Conservation (phyloP, 2,113 vertebrate species). For the human region GRCh38 chr17:67116001-67116500, state of each 20-base stretch:
- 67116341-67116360: not conserved
- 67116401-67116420: not conserved
- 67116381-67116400: not conserved
- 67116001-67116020: not conserved
- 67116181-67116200: not conserved
- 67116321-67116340: not conserved
- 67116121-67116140: not conserved
- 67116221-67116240: not conserved
- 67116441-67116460: slow-evolving; percentile 26
- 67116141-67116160: not conserved
- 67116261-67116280: not conserved
- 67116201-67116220: not conserved
- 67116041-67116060: not conserved
- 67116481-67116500: not conserved
- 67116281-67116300: slow-evolving; percentile 12
- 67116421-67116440: slow-evolving; percentile 13
- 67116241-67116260: not conserved
- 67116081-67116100: not conserved
- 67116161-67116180: not conserved
- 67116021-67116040: not conserved
- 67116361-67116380: not conserved
- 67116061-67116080: not conserved
- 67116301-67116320: slow-evolving; percentile 4
- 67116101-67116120: not conserved
- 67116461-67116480: not conserved